Base-by-base conservation (phyloP, 2,888 invertebrate species). In the Mantis religiosa region DNA sequence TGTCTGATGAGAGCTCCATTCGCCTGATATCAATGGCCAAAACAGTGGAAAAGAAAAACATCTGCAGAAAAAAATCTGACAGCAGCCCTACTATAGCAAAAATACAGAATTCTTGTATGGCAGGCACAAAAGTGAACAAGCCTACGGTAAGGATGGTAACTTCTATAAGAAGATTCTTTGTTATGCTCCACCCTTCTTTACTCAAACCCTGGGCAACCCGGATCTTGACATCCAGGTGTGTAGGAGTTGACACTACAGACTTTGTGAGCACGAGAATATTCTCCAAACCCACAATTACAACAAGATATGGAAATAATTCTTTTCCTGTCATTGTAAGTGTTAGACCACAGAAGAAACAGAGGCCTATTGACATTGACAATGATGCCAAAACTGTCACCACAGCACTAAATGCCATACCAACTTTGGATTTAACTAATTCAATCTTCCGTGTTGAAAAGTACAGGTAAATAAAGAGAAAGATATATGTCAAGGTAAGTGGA, bases 101-200 rank as follows among this genome's bases (percentile, higher is more conserved):
- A 91, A 99, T 97, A 92, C 99, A 99, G 93, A 99, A 99, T 93
- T 99, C 99, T 94, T 99, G 99, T 91, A 99, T 99, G 12, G 98
- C 97, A 1, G 99, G 98, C 0, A 99, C 98, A 93, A 99, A 98
- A 0, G 99, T 99, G 91, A 98, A 97, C 91, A 99, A 95, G 83
- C 99, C 98, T 90, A 98, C 96, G 0, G 98, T 97, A 82, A 99
- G 94, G 91, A 98, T 97, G 0, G 98, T 97, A 12, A 99, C 96
- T 94, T 99, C 99, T 0, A 98, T 96, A 0, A 99, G 94, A 85
- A 99, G 94, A 92, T 99, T 99, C 92, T 99, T 99, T 0, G 98
- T 98, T 85, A 99, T 99, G 6, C 97, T 98, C 99, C 99, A 99
- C 15, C 99, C 99, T 93, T 99, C 99, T 92, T 97, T 97, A 92